A percentile compares a stretch with the other conserved stretches of the same genome.
Conservation (phyloP, 2,113 vertebrate genomes). For the Euleptes europaea region DNA sequence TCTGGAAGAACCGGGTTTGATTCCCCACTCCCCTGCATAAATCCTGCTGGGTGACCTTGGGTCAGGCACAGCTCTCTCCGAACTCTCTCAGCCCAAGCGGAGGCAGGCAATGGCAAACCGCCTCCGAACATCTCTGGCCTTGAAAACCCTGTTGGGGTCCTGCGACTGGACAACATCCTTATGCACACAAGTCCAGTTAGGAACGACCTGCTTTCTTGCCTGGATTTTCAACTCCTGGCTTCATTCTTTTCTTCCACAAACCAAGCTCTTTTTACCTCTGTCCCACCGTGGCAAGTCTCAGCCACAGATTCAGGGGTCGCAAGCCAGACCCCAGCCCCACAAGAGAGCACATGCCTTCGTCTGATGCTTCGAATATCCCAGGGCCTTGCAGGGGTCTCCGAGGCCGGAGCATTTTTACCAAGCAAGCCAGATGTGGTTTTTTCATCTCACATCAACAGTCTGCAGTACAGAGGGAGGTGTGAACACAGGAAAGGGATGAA, state of each 20-base stretch:
- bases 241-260: background rate
- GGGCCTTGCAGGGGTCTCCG: background rate
- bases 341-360: background rate
- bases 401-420: background rate
- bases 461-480: background rate
- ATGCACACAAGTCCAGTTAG: no score
- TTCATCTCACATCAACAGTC: background rate
- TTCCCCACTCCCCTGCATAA: no score
- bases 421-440: background rate
- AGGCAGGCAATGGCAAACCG: no score
- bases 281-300: background rate
- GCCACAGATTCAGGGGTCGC: background rate
- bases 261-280: background rate
- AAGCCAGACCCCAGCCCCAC: background rate
- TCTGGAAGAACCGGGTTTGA: no score
- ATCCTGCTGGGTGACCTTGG: no score
- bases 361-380: background rate
- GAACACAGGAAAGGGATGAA: background rate
- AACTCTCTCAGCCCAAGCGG: no score
- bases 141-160: no score
- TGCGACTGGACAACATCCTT: no score
- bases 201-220: no score
- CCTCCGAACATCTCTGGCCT: no score
- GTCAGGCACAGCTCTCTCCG: no score
- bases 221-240: no score